Percentiles rank a stretch among this genome's conserved stretches.
phyloP scores from a whole-genome alignment of 2,113 vertebrate species.

The Erythrolamprus reginae region DNA sequence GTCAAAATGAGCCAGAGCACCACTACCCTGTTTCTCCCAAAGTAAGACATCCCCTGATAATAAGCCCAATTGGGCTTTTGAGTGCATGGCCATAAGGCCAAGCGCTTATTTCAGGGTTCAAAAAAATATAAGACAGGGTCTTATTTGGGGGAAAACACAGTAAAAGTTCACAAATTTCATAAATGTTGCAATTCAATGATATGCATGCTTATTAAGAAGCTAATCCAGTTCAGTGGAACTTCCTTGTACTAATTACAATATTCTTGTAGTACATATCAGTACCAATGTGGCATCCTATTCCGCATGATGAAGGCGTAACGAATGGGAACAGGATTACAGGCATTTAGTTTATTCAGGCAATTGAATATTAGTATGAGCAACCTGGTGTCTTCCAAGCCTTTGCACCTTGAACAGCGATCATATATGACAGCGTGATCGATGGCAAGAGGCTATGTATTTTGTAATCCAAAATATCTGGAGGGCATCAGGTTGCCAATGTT shows the following conservation, averaged over 20 bases:
- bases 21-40: too few species aligned
- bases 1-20: constrained; percentile 2
- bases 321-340: neutral
- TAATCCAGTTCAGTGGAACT: neutral
- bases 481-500: neutral
- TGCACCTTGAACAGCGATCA: neutral
- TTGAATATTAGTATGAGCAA: neutral
- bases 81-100: too few species aligned
- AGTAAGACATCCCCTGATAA: too few species aligned
- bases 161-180: neutral
- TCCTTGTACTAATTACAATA: neutral
- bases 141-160: too few species aligned
- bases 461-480: neutral
- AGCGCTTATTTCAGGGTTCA: too few species aligned
- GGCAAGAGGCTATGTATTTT: neutral
- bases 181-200: neutral
- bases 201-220: neutral
- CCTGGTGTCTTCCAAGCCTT: neutral
- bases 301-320: neutral
- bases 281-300: neutral
- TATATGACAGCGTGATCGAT: neutral
- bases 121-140: too few species aligned
- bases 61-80: too few species aligned
- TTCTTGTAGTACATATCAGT: neutral
- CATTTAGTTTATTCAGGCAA: neutral